A percentile compares a stretch with the other conserved stretches of the same genome.
These are phyloP conservation scores for Ctenicera cuprea DNA, from an alignment of 2,888 invertebrate species.

Conservation along the genomic window DNA sequence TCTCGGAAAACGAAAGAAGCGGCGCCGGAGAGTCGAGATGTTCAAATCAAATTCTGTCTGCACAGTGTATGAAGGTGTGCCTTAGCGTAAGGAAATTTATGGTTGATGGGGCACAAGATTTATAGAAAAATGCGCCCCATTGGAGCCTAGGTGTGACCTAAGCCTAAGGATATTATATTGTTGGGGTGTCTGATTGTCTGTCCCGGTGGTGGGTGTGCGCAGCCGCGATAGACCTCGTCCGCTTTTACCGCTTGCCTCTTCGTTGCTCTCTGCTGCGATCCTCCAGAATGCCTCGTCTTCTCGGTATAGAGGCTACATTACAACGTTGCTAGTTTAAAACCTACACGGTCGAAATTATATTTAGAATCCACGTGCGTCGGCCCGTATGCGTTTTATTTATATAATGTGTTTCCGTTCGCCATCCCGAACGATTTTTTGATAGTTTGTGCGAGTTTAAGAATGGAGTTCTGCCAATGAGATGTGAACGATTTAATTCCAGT, in stretches of 20 bases:
- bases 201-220: conserved; percentile 49
- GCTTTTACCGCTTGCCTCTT: conserved; percentile 48
- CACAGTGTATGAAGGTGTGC: conserved; percentile 31
- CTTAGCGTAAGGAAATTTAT: conserved; percentile 21
- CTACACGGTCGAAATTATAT: conserved; percentile 51
- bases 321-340: conserved; percentile 24
- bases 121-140: conserved; percentile 38
- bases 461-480: conserved; percentile 53
- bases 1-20: conserved; percentile 32
- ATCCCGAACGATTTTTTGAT: conserved; percentile 41
- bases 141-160: conserved; percentile 55
- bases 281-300: conserved; percentile 38
- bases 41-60: conserved; percentile 9
- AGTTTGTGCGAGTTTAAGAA: conserved; percentile 42
- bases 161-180: conserved; percentile 50
- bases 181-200: conserved; percentile 55
- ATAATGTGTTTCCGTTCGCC: conserved; percentile 51
- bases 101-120: conserved; percentile 17
- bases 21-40: conserved; percentile 25
- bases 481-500: conserved; percentile 41
- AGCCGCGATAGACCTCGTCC: conserved; percentile 45
- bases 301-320: conserved; percentile 27
- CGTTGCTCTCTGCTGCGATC: conserved; percentile 45
- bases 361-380: conserved; percentile 58
- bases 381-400: conserved; percentile 54